These are phyloP conservation scores for Xanthia icteritia DNA, from an alignment of 2,888 invertebrate species.

Conservation along the genomic window DNA sequence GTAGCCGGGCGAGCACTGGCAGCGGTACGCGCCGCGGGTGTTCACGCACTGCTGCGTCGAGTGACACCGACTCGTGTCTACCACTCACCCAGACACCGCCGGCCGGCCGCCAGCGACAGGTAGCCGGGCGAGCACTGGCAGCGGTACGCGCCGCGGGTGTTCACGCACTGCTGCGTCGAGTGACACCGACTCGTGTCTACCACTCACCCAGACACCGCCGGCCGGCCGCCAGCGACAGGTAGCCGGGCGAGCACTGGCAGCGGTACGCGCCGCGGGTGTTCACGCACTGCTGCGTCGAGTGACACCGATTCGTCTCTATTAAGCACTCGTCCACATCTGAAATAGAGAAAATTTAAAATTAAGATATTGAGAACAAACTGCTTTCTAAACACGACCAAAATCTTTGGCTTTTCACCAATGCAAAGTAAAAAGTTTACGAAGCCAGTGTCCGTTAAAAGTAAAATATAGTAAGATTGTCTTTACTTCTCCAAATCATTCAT, in stretches of 20 bases:
- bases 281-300: slow-evolving; percentile 89
- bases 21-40: too few relatives aligned
- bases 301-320: slow-evolving; percentile 86
- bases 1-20: too few relatives aligned
- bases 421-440: not conserved
- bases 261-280: slow-evolving; percentile 91
- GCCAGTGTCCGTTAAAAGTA: not conserved
- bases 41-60: too few relatives aligned
- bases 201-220: slow-evolving; percentile 85
- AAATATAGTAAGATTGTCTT: not conserved
- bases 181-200: not conserved
- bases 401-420: not conserved
- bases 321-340: slow-evolving; percentile 92
- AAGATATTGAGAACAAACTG: not conserved
- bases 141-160: too few relatives aligned
- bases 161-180: too few relatives aligned
- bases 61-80: too few relatives aligned
- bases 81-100: too few relatives aligned
- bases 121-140: too few relatives aligned
- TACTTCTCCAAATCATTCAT: not conserved
- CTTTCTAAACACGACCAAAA: not conserved
- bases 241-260: slow-evolving; percentile 91
- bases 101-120: too few relatives aligned
- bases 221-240: slow-evolving; percentile 84
- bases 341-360: slow-evolving; percentile 25